Base-by-base conservation (phyloP, 37 sponge, comb jelly and placozoan genomes). In the Amphimedon queenslandica region DNA sequence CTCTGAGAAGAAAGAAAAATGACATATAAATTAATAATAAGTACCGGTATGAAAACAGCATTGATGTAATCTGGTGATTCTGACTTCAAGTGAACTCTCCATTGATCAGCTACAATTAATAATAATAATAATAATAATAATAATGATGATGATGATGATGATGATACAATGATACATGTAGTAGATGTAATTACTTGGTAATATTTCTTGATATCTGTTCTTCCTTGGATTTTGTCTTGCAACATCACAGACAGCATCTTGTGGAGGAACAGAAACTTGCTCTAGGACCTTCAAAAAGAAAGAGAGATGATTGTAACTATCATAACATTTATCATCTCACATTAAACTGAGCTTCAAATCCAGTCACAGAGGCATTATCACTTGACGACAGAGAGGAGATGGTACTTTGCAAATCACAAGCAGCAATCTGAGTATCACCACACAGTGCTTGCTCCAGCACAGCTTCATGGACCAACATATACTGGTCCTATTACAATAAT, bases 401-500 rank as follows among this genome's bases (percentile, higher is more conserved):
- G n/a, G n/a, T n/a, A n/a, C n/a, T n/a, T n/a, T n/a, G n/a, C 53
- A 70, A 23, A 29, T 70, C 28, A 5, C 2, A 2, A 25, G 41
- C 70, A n/a, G 40, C 30, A 3, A 40, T 40, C 4, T 42, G 70
- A 42, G 70, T 70, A 24, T 5, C 5, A 40, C 70, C 43, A 42
- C 47, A 70, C 4, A 42, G n/a, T 16, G 43, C 47, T 23, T 5
- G 4, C 29, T 78, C 38, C 58, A 78, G 43, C 25, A 69, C 40
- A 23, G 65, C 42, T 24, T 78, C 71, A 68, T 78, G 79, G 37
- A 69, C 42, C 24, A 78, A 18, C 35, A 31, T 63, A 29, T 78
- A 78, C 64, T 68, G 79, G 20, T 78, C 70, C 79, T 78, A 34
- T 3, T 31, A 28, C 55, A 11, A 37, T 40, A 70, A n/a, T n/a